Conservation (phyloP, 2,888 invertebrate species). For the Athrips mouffetella region DNA sequence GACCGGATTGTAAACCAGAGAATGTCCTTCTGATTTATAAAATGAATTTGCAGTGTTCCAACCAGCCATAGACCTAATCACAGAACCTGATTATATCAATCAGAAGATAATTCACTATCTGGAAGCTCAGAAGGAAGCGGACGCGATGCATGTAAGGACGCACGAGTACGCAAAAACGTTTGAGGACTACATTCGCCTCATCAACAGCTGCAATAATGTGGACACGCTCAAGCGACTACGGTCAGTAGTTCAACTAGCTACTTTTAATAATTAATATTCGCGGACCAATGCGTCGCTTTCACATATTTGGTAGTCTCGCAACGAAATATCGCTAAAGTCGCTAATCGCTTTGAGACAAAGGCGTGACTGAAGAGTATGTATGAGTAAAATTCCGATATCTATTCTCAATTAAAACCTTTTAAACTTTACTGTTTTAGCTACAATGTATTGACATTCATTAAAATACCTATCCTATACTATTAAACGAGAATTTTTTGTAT, state of each 20-base stretch:
- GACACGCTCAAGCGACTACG: slow-evolving; percentile 91
- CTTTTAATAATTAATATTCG: too few species aligned
- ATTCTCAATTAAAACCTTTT: too few species aligned
- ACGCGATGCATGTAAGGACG: slow-evolving; percentile 87
- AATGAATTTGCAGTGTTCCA: slow-evolving; percentile 87
- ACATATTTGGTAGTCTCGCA: neutral
- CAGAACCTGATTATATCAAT: slow-evolving; percentile 95
- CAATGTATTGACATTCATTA: too few species aligned
- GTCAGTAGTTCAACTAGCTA: slow-evolving; percentile 58
- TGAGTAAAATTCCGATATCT: too few species aligned
- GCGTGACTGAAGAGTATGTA: too few species aligned
- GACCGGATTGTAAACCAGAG: too few species aligned
- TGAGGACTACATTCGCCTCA: slow-evolving; percentile 91
- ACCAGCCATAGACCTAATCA: slow-evolving; percentile 89
- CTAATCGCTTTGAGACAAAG: too few species aligned
- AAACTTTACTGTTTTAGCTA: too few species aligned
- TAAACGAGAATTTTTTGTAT: too few species aligned
- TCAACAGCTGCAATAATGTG: slow-evolving; percentile 87
- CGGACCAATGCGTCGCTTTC: slow-evolving; percentile 24
- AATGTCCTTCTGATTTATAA: too few species aligned
- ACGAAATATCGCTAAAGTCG: too few species aligned
- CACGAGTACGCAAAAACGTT: slow-evolving; percentile 94
- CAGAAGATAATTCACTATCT: slow-evolving; percentile 90
- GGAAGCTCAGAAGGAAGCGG: slow-evolving; percentile 87
- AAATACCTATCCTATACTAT: too few species aligned